Evolutionary conservation across 2,888 invertebrate species (phyloP).

Genomic region (Plusia festucae): DNA sequence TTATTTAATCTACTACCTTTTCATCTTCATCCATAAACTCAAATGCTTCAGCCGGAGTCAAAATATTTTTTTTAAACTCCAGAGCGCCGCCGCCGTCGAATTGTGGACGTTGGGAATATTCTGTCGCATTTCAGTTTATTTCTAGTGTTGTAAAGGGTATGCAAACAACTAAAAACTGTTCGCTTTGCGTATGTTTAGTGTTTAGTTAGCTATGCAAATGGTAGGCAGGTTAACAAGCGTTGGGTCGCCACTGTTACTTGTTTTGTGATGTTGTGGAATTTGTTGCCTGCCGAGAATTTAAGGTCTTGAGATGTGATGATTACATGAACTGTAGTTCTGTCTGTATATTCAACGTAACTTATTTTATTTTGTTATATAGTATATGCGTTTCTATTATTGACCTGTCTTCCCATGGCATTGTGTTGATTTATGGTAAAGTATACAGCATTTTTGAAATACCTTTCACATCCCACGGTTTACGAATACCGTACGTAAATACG

Average conservation of each 20-base stretch:
- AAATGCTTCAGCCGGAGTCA: not conserved
- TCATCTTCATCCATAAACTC: not conserved
- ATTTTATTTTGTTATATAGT: not conserved
- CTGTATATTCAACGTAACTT: not conserved
- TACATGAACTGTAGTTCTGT: not conserved
- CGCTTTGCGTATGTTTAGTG: conserved; percentile 47
- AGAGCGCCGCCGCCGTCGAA: not conserved
- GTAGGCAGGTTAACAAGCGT: conserved; percentile 32
- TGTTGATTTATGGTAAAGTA: not conserved
- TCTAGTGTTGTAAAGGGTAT: conserved; percentile 16
- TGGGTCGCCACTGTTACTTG: conserved; percentile 32
- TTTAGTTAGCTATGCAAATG: conserved; percentile 54
- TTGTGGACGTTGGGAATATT: conserved; percentile 11
- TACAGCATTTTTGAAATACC: not conserved
- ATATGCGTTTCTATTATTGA: not conserved
- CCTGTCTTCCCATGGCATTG: not conserved
- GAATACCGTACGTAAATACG: not conserved
- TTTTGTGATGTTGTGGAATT: conserved; percentile 28
- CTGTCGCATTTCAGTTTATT: conserved; percentile 10
- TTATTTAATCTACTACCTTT: not conserved
- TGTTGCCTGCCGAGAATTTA: conserved; percentile 17
- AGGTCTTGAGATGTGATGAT: not conserved
- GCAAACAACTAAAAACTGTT: conserved; percentile 54
- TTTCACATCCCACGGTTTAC: not conserved
- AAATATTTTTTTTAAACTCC: conserved; percentile 7